These are phyloP conservation scores for Trichosurus vulpecula DNA, from an alignment of 2,797 vertebrate species.

Conservation along the genomic window DNA sequence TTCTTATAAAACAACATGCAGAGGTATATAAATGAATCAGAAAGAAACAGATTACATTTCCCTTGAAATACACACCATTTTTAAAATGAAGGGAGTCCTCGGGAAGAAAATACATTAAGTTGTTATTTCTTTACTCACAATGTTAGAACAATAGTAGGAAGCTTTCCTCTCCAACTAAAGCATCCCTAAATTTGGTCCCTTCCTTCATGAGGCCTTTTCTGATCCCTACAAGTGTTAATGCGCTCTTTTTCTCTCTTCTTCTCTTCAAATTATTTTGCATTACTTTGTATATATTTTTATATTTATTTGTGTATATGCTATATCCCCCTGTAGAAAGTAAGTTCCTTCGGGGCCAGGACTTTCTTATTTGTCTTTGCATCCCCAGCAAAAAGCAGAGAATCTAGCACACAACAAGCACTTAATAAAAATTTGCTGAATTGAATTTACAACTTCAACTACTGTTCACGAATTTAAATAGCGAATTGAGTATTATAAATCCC, in stretches of 20 bases:
- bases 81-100: conserved; percentile 26
- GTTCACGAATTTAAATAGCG: neutral
- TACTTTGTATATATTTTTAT: neutral
- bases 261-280: conserved; percentile 27
- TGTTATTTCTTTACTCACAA: conserved; percentile 42
- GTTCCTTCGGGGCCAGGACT: neutral
- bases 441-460: neutral
- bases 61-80: conserved; percentile 29
- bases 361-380: neutral
- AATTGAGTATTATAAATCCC: conserved; percentile 39
- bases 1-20: conserved; percentile 4
- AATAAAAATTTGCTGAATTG: neutral
- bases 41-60: conserved; percentile 49
- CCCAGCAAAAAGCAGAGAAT: neutral
- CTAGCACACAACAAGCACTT: neutral
- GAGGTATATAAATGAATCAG: conserved; percentile 52
- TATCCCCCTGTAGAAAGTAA: neutral
- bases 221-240: neutral
- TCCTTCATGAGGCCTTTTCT: neutral
- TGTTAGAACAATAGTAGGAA: neutral
- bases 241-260: neutral
- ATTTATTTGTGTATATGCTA: neutral
- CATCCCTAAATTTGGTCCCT: neutral
- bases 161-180: conserved; percentile 42
- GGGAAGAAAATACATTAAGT: conserved; percentile 21